phyloP scores from a whole-genome alignment of 2,797 vertebrate species.

The Sebastes taczanowskii region DNA sequence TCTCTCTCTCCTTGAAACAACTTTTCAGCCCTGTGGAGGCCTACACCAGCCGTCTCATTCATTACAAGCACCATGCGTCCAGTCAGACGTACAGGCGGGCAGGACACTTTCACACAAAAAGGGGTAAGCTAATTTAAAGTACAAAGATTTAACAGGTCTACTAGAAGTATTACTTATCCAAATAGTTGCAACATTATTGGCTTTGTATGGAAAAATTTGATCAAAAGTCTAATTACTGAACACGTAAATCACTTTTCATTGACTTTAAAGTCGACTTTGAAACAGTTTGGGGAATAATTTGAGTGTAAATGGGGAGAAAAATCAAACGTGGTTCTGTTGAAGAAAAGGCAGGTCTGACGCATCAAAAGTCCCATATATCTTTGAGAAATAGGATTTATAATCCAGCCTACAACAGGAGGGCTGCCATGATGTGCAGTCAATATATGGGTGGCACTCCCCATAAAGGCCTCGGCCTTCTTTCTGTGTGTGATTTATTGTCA shows the following conservation, averaged over 20 bases:
- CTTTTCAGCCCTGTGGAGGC: conserved; percentile 59
- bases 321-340: background rate
- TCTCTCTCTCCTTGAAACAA: conserved; percentile 41
- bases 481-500: conserved; percentile 84
- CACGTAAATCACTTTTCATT: background rate
- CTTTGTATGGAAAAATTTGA: background rate
- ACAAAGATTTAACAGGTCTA: conserved; percentile 3
- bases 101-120: conserved; percentile 63
- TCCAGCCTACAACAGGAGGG: conserved; percentile 59
- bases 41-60: conserved; percentile 54
- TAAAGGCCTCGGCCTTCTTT: conserved; percentile 84
- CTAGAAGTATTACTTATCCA: background rate
- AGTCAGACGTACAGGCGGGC: conserved; percentile 54
- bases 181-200: background rate
- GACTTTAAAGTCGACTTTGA: conserved; percentile 14
- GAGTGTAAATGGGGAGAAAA: background rate
- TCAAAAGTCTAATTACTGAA: background rate
- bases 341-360: conserved; percentile 48
- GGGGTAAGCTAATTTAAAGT: conserved; percentile 75
- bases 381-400: conserved; percentile 74
- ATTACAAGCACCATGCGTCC: conserved; percentile 59
- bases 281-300: conserved; percentile 19
- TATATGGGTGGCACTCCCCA: conserved; percentile 84
- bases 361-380: conserved; percentile 66
- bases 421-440: conserved; percentile 78